These are phyloP conservation scores for Caloenas nicobarica DNA, from an alignment of 2,113 vertebrate genomes.

Conservation along the genomic window DNA sequence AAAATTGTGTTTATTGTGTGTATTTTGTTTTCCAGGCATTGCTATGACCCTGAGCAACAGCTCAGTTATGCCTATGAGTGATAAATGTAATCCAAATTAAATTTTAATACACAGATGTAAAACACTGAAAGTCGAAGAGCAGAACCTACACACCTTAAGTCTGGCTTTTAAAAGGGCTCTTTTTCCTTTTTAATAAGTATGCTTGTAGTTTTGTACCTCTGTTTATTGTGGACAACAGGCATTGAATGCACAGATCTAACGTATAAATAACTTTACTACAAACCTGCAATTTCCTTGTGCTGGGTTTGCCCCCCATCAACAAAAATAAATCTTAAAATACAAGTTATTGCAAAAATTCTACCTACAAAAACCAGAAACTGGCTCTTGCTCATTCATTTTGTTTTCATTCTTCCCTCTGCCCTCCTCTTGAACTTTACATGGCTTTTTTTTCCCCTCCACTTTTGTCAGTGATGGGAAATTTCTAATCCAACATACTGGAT, in stretches of 20 bases:
- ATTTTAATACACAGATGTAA: background rate
- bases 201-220: background rate
- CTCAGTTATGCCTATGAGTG: background rate
- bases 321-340: background rate
- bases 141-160: background rate
- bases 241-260: background rate
- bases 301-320: background rate
- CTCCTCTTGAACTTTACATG: conserved; percentile 66
- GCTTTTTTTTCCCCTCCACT: conserved; percentile 34
- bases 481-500: conserved; percentile 68
- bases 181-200: background rate
- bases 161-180: background rate
- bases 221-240: background rate
- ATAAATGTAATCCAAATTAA: background rate
- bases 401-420: conserved; percentile 58
- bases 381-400: conserved; percentile 16
- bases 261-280: background rate
- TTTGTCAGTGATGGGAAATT: conserved; percentile 65
- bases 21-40: background rate
- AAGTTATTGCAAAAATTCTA: background rate
- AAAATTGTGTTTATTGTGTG: background rate
- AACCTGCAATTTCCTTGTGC: background rate
- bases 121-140: background rate
- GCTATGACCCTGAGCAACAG: background rate
- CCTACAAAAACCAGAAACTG: background rate